These are phyloP conservation scores for Leucoraja ocellata DNA, from an alignment of 2,797 vertebrate genomes.

Conservation along the genomic window DNA sequence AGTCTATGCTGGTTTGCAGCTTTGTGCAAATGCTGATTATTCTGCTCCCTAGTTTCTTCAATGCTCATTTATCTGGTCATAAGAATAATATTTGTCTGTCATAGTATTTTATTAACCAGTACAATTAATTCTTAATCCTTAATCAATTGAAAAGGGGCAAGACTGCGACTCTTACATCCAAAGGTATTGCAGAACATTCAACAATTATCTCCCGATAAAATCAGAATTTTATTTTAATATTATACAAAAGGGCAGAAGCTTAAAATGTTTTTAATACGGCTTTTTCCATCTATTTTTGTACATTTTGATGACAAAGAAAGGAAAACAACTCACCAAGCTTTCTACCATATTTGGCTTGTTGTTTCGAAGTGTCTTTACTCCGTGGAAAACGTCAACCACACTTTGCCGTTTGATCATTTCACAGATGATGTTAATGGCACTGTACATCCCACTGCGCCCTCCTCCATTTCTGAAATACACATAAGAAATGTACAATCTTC, in stretches of 20 bases:
- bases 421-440: constrained; percentile 91
- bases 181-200: background rate
- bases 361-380: constrained; percentile 91
- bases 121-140: background rate
- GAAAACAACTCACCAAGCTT: constrained; percentile 69
- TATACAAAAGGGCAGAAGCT: background rate
- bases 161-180: background rate
- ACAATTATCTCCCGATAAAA: background rate
- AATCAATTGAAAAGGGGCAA: background rate
- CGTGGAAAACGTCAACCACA: constrained; percentile 94
- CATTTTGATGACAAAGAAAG: background rate
- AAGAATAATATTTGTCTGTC: background rate
- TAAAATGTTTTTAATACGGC: no score
- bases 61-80: background rate
- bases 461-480: constrained; percentile 75
- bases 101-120: background rate
- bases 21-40: background rate
- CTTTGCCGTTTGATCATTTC: constrained; percentile 98
- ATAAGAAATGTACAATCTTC: background rate
- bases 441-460: constrained; percentile 90
- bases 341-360: constrained; percentile 99
- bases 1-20: background rate
- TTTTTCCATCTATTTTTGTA: background rate
- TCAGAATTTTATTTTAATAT: background rate
- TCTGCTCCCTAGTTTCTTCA: background rate